Evolutionary conservation across 1,140 invertebrate species (phyloP).

Genomic region (Cardiocondyla obscurior): DNA sequence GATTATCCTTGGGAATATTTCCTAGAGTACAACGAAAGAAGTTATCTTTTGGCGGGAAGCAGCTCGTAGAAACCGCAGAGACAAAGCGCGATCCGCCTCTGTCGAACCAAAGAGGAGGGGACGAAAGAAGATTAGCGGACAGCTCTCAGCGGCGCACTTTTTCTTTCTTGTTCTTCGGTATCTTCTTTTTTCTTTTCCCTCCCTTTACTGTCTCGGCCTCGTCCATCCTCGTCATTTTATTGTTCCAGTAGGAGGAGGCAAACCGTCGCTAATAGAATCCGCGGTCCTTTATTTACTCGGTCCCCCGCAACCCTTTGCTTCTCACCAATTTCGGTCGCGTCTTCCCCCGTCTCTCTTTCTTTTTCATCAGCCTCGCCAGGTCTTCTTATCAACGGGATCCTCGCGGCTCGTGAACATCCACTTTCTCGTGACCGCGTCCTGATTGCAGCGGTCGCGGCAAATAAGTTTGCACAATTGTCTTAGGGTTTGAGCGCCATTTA

Average conservation of each 20-base stretch:
- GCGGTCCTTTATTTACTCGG: constrained; percentile 74
- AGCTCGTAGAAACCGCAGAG: constrained; percentile 72
- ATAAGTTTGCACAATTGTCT: constrained; percentile 1
- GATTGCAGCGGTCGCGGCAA: constrained; percentile 23
- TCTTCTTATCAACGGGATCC: constrained; percentile 50
- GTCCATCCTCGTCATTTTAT: constrained; percentile 58
- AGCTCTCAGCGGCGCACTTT: constrained; percentile 64
- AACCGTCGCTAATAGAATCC: constrained; percentile 78
- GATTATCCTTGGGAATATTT: constrained; percentile 60
- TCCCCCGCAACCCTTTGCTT: constrained; percentile 64
- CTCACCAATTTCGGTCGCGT: constrained; percentile 69
- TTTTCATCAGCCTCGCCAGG: not conserved
- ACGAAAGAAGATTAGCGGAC: constrained; percentile 74
- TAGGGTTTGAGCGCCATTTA: constrained; percentile 11
- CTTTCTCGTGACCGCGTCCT: constrained; percentile 40
- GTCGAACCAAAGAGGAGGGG: constrained; percentile 57
- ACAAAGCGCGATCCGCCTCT: constrained; percentile 72
- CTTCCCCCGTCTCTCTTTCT: not conserved
- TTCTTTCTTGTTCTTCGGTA: constrained; percentile 8
- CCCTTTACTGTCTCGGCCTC: not conserved
- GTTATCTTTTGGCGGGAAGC: constrained; percentile 52
- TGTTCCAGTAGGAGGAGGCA: constrained; percentile 54
- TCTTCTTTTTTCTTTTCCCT: not conserved
- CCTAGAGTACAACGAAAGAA: not conserved
- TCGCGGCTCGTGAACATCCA: constrained; percentile 3